Conservation (phyloP, 2,888 invertebrate genomes). For the Tridacna crocea region DNA sequence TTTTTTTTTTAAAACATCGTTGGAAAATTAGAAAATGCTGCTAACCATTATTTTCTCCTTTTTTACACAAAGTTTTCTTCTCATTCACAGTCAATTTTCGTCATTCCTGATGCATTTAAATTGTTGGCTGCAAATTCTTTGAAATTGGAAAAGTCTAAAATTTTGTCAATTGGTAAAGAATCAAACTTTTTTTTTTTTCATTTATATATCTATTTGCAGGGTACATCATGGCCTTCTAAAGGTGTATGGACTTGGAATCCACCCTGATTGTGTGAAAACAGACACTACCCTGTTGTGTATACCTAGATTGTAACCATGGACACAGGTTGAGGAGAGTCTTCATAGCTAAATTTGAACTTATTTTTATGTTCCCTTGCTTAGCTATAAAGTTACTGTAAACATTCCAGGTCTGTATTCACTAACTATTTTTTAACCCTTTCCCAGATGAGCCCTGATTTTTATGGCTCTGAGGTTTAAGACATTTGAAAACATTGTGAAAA, state of each 20-base stretch:
- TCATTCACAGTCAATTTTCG: too few species aligned
- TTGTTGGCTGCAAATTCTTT: too few species aligned
- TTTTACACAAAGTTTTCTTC: neutral
- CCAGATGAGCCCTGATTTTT: slow-evolving; percentile 36
- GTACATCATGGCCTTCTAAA: slow-evolving; percentile 76
- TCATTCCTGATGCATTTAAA: too few species aligned
- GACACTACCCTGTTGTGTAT: slow-evolving; percentile 72
- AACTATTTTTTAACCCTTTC: slow-evolving; percentile 68
- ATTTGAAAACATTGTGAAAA: neutral
- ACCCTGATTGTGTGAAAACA: slow-evolving; percentile 64
- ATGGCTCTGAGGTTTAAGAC: neutral
- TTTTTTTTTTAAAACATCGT: neutral
- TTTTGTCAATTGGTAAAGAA: too few species aligned
- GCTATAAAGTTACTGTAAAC: slow-evolving; percentile 33
- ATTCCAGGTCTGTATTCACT: slow-evolving; percentile 73
- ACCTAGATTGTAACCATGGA: slow-evolving; percentile 52
- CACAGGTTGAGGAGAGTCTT: neutral
- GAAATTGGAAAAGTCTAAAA: too few species aligned
- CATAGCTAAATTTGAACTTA: slow-evolving; percentile 65
- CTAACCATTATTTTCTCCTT: neutral
- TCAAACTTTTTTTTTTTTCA: neutral
- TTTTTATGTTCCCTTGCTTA: slow-evolving; percentile 68
- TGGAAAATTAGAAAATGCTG: neutral
- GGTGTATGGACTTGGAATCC: slow-evolving; percentile 74
- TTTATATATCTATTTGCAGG: slow-evolving; percentile 67